Conservation (phyloP, 2,888 invertebrate genomes). For the Sarcophaga variegata region DNA sequence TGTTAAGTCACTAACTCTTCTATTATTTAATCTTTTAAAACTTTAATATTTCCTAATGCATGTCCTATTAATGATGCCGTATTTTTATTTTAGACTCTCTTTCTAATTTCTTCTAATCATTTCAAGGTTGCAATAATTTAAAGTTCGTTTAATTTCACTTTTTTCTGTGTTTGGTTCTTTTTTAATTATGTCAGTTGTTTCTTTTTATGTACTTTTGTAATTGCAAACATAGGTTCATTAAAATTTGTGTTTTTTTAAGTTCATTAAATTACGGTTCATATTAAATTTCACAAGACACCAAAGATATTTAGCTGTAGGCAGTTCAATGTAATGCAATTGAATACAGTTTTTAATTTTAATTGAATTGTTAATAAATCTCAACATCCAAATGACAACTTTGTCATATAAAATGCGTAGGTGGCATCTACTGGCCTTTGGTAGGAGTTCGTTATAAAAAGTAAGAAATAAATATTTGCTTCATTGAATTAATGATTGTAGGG, state of each 20-base stretch:
- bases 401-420: no score
- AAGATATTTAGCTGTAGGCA: neutral
- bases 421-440: neutral
- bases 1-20: neutral
- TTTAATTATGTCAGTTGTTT: neutral
- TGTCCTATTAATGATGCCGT: neutral
- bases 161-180: neutral
- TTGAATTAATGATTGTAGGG: no score
- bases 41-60: constrained; percentile 38
- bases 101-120: neutral
- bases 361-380: constrained; percentile 3
- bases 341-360: constrained; percentile 41
- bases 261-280: constrained; percentile 13
- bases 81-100: neutral
- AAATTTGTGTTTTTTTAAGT: constrained; percentile 12
- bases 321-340: neutral
- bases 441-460: no score
- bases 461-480: no score
- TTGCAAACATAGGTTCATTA: constrained; percentile 21
- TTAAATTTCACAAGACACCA: constrained; percentile 1
- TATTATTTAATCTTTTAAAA: constrained; percentile 6
- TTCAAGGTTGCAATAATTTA: constrained; percentile 2
- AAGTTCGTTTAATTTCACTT: neutral
- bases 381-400: neutral
- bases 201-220: neutral